Percentiles rank a stretch among this genome's conserved stretches.
These are phyloP conservation scores for Parauchenoglanis ngamensis DNA, from an alignment of 2,797 vertebrate species.

Conservation along the genomic window DNA sequence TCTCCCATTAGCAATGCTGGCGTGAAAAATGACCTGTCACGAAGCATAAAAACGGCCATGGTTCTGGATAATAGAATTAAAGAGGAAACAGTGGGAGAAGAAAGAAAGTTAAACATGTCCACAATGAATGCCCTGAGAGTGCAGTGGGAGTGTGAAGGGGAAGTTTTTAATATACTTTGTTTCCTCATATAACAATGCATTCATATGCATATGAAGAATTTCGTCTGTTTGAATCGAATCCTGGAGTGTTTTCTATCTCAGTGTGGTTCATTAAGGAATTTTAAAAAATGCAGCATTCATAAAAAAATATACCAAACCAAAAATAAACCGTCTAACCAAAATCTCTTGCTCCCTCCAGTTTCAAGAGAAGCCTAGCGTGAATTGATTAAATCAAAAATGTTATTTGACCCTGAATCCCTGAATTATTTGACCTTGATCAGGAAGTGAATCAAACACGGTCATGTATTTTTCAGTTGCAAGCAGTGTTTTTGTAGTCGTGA, in stretches of 20 bases:
- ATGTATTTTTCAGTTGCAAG: not conserved
- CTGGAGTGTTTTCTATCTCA: not conserved
- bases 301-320: not conserved
- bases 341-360: not conserved
- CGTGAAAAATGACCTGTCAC: slow-evolving; percentile 52
- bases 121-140: slow-evolving; percentile 30
- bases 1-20: slow-evolving; percentile 46
- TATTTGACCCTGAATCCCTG: not conserved
- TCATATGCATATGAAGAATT: not conserved
- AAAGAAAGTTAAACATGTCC: slow-evolving; percentile 24
- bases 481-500: not conserved
- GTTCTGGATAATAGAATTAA: slow-evolving; percentile 58
- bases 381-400: not conserved
- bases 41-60: slow-evolving; percentile 43
- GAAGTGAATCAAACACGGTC: not conserved
- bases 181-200: not conserved
- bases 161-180: not conserved
- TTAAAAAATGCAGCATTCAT: not conserved
- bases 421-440: no score
- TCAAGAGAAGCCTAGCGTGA: not conserved
- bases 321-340: slow-evolving; percentile 1
- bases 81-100: not conserved
- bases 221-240: not conserved
- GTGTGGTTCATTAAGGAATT: not conserved
- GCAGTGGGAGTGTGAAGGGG: not conserved